phyloP scores from a whole-genome alignment of 2,888 invertebrate species.

The Leptura quadrifasciata region DNA sequence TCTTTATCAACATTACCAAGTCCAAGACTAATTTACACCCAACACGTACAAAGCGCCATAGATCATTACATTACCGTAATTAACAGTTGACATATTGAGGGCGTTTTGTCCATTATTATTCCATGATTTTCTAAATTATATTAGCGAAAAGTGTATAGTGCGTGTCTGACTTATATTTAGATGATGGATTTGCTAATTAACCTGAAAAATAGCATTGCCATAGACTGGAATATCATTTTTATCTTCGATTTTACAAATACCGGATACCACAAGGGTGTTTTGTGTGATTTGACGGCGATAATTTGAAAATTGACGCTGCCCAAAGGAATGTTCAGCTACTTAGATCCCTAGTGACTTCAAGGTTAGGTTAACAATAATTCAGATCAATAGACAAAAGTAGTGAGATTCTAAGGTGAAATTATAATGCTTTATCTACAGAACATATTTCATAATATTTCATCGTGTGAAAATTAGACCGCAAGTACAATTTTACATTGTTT shows the following conservation, averaged over 20 bases:
- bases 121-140: constrained; percentile 13
- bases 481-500: too few species aligned
- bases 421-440: too few species aligned
- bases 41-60: neutral
- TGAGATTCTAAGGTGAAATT: too few species aligned
- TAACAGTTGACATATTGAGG: constrained; percentile 30
- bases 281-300: neutral
- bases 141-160: constrained; percentile 25
- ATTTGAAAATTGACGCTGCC: too few species aligned
- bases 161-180: constrained; percentile 26
- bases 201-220: constrained; percentile 32
- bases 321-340: too few species aligned
- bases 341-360: too few species aligned
- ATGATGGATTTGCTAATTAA: constrained; percentile 36
- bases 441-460: too few species aligned
- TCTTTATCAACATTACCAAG: neutral
- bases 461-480: too few species aligned
- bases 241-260: constrained; percentile 25
- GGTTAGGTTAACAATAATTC: too few species aligned
- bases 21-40: neutral
- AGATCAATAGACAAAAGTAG: too few species aligned
- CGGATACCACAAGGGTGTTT: neutral
- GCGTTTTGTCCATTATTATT: constrained; percentile 21
- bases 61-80: constrained; percentile 24
- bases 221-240: neutral